Conservation (phyloP, 2,888 invertebrate genomes). For the Andrena flavipes region DNA sequence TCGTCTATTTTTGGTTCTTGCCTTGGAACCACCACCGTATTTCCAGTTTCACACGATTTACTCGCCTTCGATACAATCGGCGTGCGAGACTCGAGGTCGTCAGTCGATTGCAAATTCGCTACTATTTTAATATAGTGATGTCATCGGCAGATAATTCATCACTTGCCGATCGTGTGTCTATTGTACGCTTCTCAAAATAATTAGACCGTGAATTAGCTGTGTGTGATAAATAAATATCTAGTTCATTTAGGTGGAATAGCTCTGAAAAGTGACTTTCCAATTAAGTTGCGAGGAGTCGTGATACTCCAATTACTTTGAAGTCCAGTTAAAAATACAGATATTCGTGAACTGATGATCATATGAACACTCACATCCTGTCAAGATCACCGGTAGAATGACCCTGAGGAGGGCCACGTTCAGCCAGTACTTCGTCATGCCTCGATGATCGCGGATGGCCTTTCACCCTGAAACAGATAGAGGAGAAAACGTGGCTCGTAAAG, state of each 20-base stretch:
- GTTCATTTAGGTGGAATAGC: too few species aligned
- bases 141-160: constrained; percentile 30
- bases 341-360: not conserved
- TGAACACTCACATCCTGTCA: constrained; percentile 86
- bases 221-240: too few species aligned
- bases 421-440: constrained; percentile 85
- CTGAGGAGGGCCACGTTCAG: constrained; percentile 85
- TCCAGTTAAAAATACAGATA: not conserved
- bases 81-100: constrained; percentile 38
- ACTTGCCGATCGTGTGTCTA: not conserved
- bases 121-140: constrained; percentile 52
- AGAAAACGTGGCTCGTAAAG: constrained; percentile 18
- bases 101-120: constrained; percentile 23
- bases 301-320: not conserved
- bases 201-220: too few species aligned
- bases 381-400: constrained; percentile 85
- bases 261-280: too few species aligned
- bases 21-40: constrained; percentile 10
- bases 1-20: constrained; percentile 29
- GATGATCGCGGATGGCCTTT: constrained; percentile 59
- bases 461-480: constrained; percentile 72
- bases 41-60: constrained; percentile 41
- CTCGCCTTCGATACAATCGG: constrained; percentile 4
- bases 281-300: too few species aligned
- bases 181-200: not conserved